Conservation (phyloP, 2,797 vertebrate genomes). For the Leptatherina wallacei region DNA sequence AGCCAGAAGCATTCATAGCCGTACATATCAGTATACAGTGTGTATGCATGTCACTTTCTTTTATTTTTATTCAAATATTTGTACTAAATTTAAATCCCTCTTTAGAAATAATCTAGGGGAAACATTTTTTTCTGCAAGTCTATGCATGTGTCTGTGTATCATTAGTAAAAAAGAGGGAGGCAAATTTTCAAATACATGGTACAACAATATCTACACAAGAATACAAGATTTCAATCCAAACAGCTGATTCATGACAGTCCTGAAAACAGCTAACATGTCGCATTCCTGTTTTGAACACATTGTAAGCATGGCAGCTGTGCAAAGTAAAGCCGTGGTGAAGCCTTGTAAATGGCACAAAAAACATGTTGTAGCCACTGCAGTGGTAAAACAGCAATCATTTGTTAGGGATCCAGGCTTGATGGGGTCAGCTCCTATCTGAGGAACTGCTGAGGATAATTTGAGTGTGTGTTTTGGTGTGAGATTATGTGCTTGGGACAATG, state of each 20-base stretch:
- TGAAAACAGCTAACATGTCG: background rate
- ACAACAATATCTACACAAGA: background rate
- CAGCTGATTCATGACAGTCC: background rate
- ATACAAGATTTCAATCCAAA: background rate
- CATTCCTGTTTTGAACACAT: background rate
- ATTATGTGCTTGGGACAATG: slow-evolving; percentile 59
- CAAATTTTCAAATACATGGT: background rate
- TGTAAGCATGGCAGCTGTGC: background rate
- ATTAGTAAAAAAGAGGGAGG: background rate
- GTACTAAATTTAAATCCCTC: background rate
- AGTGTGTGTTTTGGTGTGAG: slow-evolving; percentile 21
- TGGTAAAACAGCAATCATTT: slow-evolving; percentile 19
- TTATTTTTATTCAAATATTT: background rate
- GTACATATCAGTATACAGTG: slow-evolving; percentile 43
- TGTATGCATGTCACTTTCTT: background rate
- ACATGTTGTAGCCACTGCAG: slow-evolving; percentile 2
- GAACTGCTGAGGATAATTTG: slow-evolving; percentile 37
- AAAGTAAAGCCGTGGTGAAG: background rate
- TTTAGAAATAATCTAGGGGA: background rate
- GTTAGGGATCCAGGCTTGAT: slow-evolving; percentile 25
- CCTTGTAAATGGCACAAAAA: background rate
- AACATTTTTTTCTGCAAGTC: background rate
- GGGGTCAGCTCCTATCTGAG: slow-evolving; percentile 44
- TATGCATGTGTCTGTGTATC: background rate
- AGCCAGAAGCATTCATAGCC: slow-evolving; percentile 26